These are phyloP conservation scores for Augochlora pura DNA, from an alignment of 1,140 invertebrate genomes.

Conservation along the genomic window DNA sequence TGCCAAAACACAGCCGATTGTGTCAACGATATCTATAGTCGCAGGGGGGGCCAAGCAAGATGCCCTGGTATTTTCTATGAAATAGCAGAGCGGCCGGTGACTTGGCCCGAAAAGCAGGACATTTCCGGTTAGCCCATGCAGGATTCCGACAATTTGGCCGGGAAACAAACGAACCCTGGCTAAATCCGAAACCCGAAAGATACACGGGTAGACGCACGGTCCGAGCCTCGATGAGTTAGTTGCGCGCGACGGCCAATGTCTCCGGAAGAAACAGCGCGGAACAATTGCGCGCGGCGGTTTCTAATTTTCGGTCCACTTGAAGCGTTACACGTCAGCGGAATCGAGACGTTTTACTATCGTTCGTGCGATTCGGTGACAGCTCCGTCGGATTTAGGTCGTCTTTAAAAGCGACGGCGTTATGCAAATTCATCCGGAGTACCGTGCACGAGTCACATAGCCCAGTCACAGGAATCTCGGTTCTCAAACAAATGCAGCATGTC, in stretches of 20 bases:
- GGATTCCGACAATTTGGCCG: constrained; percentile 64
- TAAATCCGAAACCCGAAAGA: constrained; percentile 18
- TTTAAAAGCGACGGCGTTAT: not conserved
- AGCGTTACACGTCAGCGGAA: not conserved
- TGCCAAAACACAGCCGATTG: constrained; percentile 62
- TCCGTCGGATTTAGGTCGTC: not conserved
- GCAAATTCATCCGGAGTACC: not conserved
- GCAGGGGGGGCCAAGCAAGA: constrained; percentile 27
- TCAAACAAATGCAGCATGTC: too few relatives aligned
- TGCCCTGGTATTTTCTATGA: constrained; percentile 58
- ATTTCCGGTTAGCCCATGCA: constrained; percentile 40
- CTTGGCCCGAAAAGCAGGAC: constrained; percentile 58
- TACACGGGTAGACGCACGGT: not conserved
- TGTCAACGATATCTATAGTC: constrained; percentile 54
- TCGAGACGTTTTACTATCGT: too few relatives aligned
- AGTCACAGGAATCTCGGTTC: too few relatives aligned
- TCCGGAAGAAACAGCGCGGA: not conserved
- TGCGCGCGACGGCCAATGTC: not conserved
- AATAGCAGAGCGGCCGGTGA: constrained; percentile 60
- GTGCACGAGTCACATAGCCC: too few relatives aligned
- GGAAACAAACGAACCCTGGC: constrained; percentile 59
- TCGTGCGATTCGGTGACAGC: not conserved
- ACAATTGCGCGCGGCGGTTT: not conserved
- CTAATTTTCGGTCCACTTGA: not conserved
- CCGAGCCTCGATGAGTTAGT: not conserved